Conservation (phyloP, 1,140 invertebrate species). For the Eueides isabella region DNA sequence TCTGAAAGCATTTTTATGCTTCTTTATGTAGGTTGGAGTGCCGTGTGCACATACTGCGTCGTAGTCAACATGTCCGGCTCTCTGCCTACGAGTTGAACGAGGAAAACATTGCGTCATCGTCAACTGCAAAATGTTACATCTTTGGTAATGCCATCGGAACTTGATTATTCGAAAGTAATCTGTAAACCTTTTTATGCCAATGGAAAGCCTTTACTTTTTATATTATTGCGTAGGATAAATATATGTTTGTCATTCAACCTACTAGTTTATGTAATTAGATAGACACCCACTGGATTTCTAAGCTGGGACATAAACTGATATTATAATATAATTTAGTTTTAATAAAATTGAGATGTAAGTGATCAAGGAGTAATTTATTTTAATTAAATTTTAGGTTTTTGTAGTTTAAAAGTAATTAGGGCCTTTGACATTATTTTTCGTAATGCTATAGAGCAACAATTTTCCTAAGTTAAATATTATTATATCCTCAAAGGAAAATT, state of each 20-base stretch:
- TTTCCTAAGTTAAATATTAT: too few relatives aligned
- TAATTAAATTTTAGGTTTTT: background rate
- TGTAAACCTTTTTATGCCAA: conserved; percentile 14
- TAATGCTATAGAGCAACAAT: too few relatives aligned
- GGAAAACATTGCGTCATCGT: conserved; percentile 71
- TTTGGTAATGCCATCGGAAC: conserved; percentile 43
- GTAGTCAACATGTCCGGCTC: conserved; percentile 66
- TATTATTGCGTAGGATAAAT: conserved; percentile 20
- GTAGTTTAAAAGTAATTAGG: too few relatives aligned
- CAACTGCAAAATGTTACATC: conserved; percentile 45
- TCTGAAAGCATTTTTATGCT: conserved; percentile 64
- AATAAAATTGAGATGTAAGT: conserved; percentile 2
- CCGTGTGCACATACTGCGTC: conserved; percentile 72
- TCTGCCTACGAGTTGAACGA: conserved; percentile 61
- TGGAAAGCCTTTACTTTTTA: conserved; percentile 11
- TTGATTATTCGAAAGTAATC: conserved; percentile 31
- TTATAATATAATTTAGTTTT: background rate
- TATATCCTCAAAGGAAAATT: too few relatives aligned
- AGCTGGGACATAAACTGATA: background rate
- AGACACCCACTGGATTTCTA: conserved; percentile 26
- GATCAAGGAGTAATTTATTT: background rate
- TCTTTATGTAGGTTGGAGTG: conserved; percentile 73
- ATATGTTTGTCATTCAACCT: conserved; percentile 35
- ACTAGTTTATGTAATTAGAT: conserved; percentile 43
- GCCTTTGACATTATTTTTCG: too few relatives aligned